Evolutionary conservation across 1,140 invertebrate species (phyloP), one percentile per base, ranked within the genome.

Genomic region (Hyles vespertilio): DNA sequence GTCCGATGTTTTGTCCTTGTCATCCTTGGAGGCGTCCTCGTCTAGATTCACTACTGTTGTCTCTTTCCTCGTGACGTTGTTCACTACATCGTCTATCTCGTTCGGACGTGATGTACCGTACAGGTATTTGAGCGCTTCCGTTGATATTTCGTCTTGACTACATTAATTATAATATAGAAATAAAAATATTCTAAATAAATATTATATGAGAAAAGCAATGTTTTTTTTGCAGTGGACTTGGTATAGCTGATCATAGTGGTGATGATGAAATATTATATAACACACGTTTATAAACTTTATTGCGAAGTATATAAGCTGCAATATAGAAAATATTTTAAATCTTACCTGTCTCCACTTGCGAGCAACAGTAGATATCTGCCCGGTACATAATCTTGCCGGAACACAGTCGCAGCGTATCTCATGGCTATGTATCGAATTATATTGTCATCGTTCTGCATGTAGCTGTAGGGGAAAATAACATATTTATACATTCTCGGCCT

Each of bases 341-440:
- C 90, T 87, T 85, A 96, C 94, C 85, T 91, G 79, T 98, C 96
- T 43, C 95, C 96, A 70, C 93, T 94, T 8, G 96, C 95, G 32
- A 97, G 77, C n/a, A 98, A 87, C 43, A 98, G 87, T 10, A 97
- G 89, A 79, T 95, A 97, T 67, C 96, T 90, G 2, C 96, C 95
- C 2, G 95, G 93, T 2, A 95, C 92, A 81, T 97, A 95, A 70
- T 95, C 91, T 34, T 92, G 87, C 3, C 94, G 94, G 85, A 97
- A 98, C 50, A 97, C 93, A 11, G 92, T 93, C 3, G 94, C 92
- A 2, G 95, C 92, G 82, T 96, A 97, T 61, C 96, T 92, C 60
- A 96, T 95, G 32, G 95, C 94, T 12, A 96, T 93, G 77, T 95
- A 94, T 62, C 96, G 89, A 3, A 95, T 93, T 82, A 95, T 94